phyloP scores from a whole-genome alignment of 2,113 vertebrate species.

The Eulemur rufifrons region DNA sequence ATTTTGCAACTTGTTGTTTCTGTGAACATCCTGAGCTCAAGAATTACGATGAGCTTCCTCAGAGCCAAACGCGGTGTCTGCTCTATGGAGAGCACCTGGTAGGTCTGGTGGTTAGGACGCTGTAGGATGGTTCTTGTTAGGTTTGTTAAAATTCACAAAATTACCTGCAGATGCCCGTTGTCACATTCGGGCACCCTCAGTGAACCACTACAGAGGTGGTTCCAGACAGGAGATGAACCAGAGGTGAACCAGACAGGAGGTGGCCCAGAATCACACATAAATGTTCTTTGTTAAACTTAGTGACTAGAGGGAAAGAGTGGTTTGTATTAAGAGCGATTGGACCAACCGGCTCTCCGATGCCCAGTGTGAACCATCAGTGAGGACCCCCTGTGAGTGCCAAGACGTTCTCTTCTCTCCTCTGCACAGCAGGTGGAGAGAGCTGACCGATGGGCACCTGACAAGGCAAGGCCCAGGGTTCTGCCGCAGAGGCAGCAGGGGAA shows the following conservation, averaged over 20 bases:
- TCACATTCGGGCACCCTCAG: neutral
- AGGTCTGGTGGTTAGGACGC: neutral
- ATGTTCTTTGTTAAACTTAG: neutral
- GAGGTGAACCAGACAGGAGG: no score
- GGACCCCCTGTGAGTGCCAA: fast-evolving
- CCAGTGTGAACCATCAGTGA: fast-evolving
- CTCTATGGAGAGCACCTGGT: fast-evolving
- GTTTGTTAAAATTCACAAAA: neutral
- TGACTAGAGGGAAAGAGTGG: neutral
- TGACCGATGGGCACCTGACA: no score
- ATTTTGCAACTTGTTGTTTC: neutral
- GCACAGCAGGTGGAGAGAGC: neutral
- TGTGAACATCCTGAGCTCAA: neutral
- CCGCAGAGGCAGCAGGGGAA: fast-evolving
- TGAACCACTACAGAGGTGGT: neutral
- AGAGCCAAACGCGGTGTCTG: neutral
- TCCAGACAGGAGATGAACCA: no score
- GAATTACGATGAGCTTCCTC: neutral
- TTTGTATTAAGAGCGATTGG: fast-evolving
- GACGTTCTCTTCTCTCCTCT: neutral
- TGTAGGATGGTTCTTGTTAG: neutral
- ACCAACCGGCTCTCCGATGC: fast-evolving
- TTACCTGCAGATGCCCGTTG: neutral
- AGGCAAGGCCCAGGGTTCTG: neutral
- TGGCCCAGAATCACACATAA: neutral